Evolutionary conservation across 2,888 invertebrate species (phyloP), one percentile per base, ranked within the genome.

Genomic region (Lycia hirtaria): DNA sequence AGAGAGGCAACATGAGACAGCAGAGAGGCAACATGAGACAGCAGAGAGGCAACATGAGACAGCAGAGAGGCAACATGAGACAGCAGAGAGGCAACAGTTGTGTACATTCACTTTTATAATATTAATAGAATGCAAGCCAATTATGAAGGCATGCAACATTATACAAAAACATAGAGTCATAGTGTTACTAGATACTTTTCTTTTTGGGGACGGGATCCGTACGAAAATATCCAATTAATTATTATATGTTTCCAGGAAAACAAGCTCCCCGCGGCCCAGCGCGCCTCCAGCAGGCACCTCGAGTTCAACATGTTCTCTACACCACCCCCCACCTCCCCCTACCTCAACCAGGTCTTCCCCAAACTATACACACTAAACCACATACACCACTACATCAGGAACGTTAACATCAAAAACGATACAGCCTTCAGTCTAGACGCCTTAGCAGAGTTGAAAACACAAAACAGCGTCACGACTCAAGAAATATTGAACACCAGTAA

Each of bases 241-340:
- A 0, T 10, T 35, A 12, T 41, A 15, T 7, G n/a, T 51, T 75
- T 78, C 2, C 68, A 87, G 87, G 87, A 87, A 38, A 75, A 78
- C 3, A 71, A 67, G 4, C 53, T 84, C 0, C 49, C 83, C 14
- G 66, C 68, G 0, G 75, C 77, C 22, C 62, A 63, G 2, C 73
- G 85, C 2, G 73, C 78, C 0, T 22, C 64, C 14, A 87, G 87
- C 65, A 81, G 84, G 3, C 71, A 75, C 20, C 72, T 70, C 53
- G 87, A 87, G 51, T 77, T 81, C 64, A 66, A 76, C 15, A 73
- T 87, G 35, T 76, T 83, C 55, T 56, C 65, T 10, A 70, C 67
- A n/a, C 64, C 64, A 0, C 85, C 87, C 0, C 81, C 84, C 0
- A 65, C 62, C 1, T 80, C 85, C 0, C n/a, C 60, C 3, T 83